Percentiles rank a stretch among this genome's conserved stretches.
phyloP scores from a whole-genome alignment of 2,113 vertebrate genomes.

The Microcebus griseorufus region DNA sequence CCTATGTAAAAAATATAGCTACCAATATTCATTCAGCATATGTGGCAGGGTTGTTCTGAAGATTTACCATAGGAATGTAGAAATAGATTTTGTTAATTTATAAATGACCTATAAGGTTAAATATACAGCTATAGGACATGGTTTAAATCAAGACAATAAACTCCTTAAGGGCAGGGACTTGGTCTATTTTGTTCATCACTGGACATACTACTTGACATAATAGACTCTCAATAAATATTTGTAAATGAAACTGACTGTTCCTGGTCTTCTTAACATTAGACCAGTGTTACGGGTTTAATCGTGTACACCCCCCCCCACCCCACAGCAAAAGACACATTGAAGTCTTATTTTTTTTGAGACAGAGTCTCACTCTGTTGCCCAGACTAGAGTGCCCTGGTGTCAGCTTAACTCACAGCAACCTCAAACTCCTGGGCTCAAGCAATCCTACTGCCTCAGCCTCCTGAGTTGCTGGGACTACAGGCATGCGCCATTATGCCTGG shows the following conservation, averaged over 20 bases:
- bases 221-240: neutral
- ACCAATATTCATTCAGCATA: neutral
- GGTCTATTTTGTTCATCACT: neutral
- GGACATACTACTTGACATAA: neutral
- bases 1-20: neutral
- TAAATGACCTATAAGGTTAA: neutral
- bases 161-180: neutral
- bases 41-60: neutral
- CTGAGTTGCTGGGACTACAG: no score
- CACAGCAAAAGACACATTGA: neutral
- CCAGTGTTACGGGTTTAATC: neutral
- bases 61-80: neutral
- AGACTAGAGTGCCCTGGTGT: no score
- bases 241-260: neutral
- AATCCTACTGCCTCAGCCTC: no score
- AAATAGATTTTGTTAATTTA: slow-evolving; percentile 1
- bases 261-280: neutral
- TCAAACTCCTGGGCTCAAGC: no score
- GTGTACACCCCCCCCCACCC: neutral
- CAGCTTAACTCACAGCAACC: no score
- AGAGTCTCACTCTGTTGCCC: no score
- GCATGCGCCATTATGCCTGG: no score
- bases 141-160: neutral
- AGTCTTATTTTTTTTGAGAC: neutral
- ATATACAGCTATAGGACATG: neutral